Percentiles rank a stretch among this genome's conserved stretches.
Conservation (phyloP, 1,140 invertebrate genomes). For the Stegodyphus dumicola region DNA sequence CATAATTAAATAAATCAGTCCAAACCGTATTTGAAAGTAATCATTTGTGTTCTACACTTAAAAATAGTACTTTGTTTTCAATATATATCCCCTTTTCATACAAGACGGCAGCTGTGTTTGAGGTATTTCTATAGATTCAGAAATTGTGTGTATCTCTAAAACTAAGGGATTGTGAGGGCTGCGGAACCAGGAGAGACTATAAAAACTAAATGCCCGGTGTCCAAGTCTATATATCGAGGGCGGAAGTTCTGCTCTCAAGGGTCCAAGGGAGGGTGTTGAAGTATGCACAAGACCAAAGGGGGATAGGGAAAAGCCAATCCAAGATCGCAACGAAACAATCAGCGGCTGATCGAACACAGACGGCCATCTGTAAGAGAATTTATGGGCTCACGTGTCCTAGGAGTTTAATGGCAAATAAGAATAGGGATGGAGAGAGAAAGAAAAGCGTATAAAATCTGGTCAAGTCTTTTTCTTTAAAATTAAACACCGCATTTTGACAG, state of each 20-base stretch:
- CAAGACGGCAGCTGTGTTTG: constrained; percentile 27
- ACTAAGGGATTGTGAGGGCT: constrained; percentile 11
- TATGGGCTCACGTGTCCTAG: constrained; percentile 18
- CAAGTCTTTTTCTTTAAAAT: too few species aligned
- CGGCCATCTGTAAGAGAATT: constrained; percentile 53
- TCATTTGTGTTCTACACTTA: too few species aligned
- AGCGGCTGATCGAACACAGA: constrained; percentile 30
- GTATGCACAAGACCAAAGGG: constrained; percentile 29
- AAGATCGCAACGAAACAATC: constrained; percentile 45
- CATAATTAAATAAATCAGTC: too few species aligned
- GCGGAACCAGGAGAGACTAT: constrained; percentile 12
- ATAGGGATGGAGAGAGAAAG: not conserved
- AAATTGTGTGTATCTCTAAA: constrained; percentile 53
- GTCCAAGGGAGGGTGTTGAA: constrained; percentile 8
- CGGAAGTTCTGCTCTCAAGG: not conserved
- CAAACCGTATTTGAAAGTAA: too few species aligned
- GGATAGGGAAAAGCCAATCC: constrained; percentile 6
- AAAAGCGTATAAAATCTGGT: not conserved
- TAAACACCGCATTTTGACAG: too few species aligned
- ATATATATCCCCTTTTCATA: not conserved
- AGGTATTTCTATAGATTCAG: constrained; percentile 54
- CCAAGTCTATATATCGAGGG: constrained; percentile 41
- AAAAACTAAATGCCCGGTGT: constrained; percentile 53
- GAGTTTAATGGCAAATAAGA: constrained; percentile 32
- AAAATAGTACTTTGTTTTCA: not conserved